Evolutionary conservation across 37 sponge, comb jelly and placozoan genomes (phyloP), one percentile per base, ranked within the genome.

Genomic region (Diacarnus erythraeanus): DNA sequence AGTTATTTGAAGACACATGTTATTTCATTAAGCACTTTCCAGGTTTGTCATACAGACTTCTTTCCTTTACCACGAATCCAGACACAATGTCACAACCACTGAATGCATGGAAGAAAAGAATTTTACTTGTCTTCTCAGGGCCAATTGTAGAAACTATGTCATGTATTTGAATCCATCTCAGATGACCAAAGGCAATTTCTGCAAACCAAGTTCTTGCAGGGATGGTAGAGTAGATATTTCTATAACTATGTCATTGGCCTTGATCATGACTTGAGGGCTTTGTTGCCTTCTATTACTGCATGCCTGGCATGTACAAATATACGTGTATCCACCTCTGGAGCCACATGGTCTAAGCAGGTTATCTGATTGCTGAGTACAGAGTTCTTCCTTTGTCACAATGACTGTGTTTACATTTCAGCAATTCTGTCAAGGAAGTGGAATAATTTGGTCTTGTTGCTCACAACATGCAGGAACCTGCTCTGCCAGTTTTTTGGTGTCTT

Each of bases 51-150:
- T 26, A 69, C 80, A 63, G 69, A 42, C 54, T 66, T 79, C 69
- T 79, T 79, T 27, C 80, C 80, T 39, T 79, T 79, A 9, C 80
- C 80, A 26, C 80, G 64, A 79, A 79, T 79, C 69, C 68, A 35
- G 80, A 66, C 9, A 39, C 64, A 44, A 41, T 64, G n/a, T 65
- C 80, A 79, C 80, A 79, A 57, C 80, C 80, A 67, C 37, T 67
- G 38, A 40, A 66, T 65, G 80, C 80, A 79, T 79, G 80, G 54
- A 79, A 79, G 42, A 79, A 64, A 9, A 65, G 80, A 2, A 76
- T 35, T 76, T 27, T 27, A 59, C 60, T 59, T 4, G 18, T 59
- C 60, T 59, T 59, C 18, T 59, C 60, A 17, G 6, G 60, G 60
- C 17, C 6, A 59, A 59, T 4, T 17, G 60, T 59, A 4, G 18